These are phyloP conservation scores for Tenthredo mesomela DNA, from an alignment of 2,888 invertebrate species.

Conservation along the genomic window DNA sequence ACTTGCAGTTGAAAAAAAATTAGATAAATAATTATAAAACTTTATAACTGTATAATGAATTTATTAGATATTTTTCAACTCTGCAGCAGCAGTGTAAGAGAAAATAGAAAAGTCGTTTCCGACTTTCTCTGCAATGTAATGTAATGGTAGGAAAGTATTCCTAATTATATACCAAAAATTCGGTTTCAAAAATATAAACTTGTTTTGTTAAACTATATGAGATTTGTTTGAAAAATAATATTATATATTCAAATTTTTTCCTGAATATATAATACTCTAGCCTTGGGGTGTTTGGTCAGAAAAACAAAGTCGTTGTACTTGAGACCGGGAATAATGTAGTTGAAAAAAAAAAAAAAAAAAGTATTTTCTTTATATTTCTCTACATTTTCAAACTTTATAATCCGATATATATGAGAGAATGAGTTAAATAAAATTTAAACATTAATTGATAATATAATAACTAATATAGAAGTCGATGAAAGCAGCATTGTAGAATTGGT, in stretches of 20 bases:
- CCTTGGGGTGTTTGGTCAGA: not conserved
- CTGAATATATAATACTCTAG: not conserved
- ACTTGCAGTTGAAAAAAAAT: too few species aligned
- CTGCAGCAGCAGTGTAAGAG: too few species aligned
- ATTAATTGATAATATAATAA: not conserved
- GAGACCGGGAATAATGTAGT: not conserved
- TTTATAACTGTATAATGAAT: not conserved
- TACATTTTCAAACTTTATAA: too few species aligned
- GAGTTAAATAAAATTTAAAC: not conserved
- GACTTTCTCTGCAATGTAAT: slow-evolving; percentile 4
- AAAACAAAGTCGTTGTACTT: slow-evolving; percentile 10
- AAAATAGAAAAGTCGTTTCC: not conserved
- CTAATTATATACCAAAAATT: not conserved
- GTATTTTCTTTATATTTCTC: not conserved
- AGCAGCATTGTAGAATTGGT: not conserved
- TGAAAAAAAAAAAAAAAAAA: not conserved
- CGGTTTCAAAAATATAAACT: not conserved
- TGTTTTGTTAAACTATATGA: not conserved
- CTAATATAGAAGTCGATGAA: too few species aligned
- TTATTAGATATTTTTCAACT: not conserved
- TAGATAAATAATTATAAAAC: too few species aligned
- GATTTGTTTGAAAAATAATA: not conserved
- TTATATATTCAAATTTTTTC: not conserved
- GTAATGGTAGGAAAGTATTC: not conserved
- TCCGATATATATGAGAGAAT: not conserved